phyloP scores from a whole-genome alignment of 2,113 vertebrate genomes.

The Sceloporus undulatus region DNA sequence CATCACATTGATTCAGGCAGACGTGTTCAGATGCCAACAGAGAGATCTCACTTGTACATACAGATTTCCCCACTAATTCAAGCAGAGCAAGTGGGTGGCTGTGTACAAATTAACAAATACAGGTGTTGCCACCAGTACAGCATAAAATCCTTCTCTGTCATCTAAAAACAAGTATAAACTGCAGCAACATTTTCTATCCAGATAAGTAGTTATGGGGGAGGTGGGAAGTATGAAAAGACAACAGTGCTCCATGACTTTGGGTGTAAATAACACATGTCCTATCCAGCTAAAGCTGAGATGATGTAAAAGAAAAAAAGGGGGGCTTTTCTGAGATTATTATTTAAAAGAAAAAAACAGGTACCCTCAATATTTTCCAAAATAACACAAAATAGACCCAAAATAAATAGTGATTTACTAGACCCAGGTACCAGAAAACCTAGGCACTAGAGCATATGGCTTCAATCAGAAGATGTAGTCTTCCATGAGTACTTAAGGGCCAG shows the following conservation, averaged over 20 bases:
- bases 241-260: neutral
- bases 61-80: neutral
- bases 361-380: neutral
- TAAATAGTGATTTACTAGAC: neutral
- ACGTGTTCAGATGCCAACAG: neutral
- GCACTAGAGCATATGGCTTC: neutral
- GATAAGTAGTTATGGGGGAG: neutral
- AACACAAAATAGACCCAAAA: neutral
- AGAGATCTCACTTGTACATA: neutral
- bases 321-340: neutral
- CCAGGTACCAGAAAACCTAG: neutral
- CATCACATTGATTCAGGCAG: too few relatives aligned
- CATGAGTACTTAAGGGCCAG: slow-evolving; percentile 1
- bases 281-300: neutral
- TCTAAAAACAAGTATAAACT: neutral
- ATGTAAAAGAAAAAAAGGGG: neutral
- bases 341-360: too few relatives aligned
- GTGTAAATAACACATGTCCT: neutral
- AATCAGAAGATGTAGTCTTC: neutral
- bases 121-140: neutral
- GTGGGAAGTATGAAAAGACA: neutral
- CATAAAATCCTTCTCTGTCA: neutral
- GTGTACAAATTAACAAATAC: neutral
- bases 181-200: neutral
- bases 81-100: neutral